Evolutionary conservation across 2,797 vertebrate species (phyloP).

Genomic region (Sphaeramia orbicularis): DNA sequence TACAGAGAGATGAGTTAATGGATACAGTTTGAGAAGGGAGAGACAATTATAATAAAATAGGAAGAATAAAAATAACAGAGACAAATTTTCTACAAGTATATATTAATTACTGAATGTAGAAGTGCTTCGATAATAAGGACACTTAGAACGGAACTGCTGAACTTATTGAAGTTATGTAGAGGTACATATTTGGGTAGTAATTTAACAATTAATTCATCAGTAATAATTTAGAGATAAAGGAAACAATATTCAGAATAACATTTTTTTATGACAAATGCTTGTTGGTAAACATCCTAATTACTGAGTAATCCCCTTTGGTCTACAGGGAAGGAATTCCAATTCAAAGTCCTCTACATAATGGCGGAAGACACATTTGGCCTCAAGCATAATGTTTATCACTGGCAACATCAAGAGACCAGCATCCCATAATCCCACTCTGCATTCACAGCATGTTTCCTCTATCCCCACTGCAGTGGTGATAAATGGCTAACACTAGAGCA

Average conservation of each 20-base stretch:
- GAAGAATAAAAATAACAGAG: too few relatives aligned
- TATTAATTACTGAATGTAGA: too few relatives aligned
- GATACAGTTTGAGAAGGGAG: background rate
- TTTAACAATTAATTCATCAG: background rate
- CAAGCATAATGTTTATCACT: conserved; percentile 78
- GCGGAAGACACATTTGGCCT: conserved; percentile 74
- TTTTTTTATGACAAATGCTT: conserved; percentile 29
- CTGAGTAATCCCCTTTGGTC: conserved; percentile 56
- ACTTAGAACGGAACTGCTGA: too few relatives aligned
- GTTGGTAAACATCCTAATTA: conserved; percentile 65
- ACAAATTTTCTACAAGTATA: too few relatives aligned
- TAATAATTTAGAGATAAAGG: conserved; percentile 3
- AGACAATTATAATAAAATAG: background rate
- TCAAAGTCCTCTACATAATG: conserved; percentile 75
- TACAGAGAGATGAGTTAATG: conserved; percentile 2
- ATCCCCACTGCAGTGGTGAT: conserved; percentile 76
- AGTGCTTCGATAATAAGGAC: too few relatives aligned
- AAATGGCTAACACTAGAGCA: conserved; percentile 75
- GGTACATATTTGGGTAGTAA: too few relatives aligned
- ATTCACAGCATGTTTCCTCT: conserved; percentile 75
- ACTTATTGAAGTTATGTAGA: too few relatives aligned
- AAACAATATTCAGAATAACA: conserved; percentile 20
- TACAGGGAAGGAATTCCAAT: conserved; percentile 63
- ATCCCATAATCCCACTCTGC: conserved; percentile 78
- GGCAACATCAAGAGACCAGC: conserved; percentile 72